phyloP scores from a whole-genome alignment of 2,888 invertebrate species.

The Pollenia amentaria region DNA sequence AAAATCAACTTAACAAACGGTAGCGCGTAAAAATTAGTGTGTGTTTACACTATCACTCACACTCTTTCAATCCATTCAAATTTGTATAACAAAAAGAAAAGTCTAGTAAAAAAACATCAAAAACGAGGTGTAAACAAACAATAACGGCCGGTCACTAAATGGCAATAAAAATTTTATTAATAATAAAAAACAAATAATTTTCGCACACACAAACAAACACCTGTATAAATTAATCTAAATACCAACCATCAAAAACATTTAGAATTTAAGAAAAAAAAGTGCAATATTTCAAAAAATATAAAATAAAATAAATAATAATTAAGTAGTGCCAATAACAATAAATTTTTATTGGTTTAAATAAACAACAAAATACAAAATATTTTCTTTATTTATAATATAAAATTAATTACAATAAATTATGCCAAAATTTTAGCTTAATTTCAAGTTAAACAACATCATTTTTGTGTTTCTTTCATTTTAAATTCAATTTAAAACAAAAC shows the following conservation, averaged over 20 bases:
- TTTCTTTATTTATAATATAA: slow-evolving; percentile 12
- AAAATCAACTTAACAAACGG: slow-evolving; percentile 68
- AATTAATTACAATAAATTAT: slow-evolving; percentile 51
- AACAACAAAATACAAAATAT: slow-evolving; percentile 15
- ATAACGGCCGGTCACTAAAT: slow-evolving; percentile 66
- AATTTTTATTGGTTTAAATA: slow-evolving; percentile 40
- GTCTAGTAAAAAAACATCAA: slow-evolving; percentile 39
- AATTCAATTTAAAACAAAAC: slow-evolving; percentile 44
- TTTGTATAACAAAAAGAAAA: slow-evolving; percentile 22
- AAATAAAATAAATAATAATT: slow-evolving; percentile 18
- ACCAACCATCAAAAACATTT: slow-evolving; percentile 23
- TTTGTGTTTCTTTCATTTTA: slow-evolving; percentile 36
- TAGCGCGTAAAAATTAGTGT: slow-evolving; percentile 64
- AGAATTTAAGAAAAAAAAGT: slow-evolving; percentile 42
- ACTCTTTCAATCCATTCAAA: slow-evolving; percentile 32
- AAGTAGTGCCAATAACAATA: slow-evolving; percentile 52
- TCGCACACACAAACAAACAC: slow-evolving; percentile 30
- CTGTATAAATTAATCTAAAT: slow-evolving; percentile 37
- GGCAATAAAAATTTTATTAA: slow-evolving; percentile 63
- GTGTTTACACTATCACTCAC: slow-evolving; percentile 29
- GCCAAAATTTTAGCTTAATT: slow-evolving; percentile 68
- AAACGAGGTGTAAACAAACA: slow-evolving; percentile 62
- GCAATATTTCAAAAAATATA: slow-evolving; percentile 65
- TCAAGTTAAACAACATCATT: slow-evolving; percentile 28
- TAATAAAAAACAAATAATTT: slow-evolving; percentile 47